A percentile compares a stretch with the other conserved stretches of the same genome.
phyloP scores from a whole-genome alignment of 1,140 invertebrate species.

The Neodiprion fabricii region DNA sequence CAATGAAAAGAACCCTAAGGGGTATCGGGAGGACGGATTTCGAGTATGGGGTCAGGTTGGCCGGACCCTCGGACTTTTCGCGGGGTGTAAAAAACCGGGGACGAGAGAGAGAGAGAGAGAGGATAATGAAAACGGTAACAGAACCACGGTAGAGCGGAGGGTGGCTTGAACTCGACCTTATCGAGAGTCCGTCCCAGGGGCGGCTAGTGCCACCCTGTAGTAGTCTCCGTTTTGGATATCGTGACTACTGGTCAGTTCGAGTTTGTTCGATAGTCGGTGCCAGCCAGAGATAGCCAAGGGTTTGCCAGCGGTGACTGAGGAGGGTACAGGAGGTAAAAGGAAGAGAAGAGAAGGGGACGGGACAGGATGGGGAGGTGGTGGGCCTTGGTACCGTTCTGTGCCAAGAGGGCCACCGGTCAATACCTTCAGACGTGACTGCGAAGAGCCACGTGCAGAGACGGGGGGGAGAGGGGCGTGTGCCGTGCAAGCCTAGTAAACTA shows the following conservation, averaged over 20 bases:
- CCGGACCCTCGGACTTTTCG: too few relatives aligned
- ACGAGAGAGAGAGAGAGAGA: constrained; percentile 16
- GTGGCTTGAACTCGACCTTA: too few relatives aligned
- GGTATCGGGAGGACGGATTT: too few relatives aligned
- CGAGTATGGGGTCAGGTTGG: too few relatives aligned
- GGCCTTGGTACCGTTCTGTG: constrained; percentile 60
- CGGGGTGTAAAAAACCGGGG: too few relatives aligned
- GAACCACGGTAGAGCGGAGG: too few relatives aligned
- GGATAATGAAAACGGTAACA: not conserved
- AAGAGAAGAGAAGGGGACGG: constrained; percentile 38
- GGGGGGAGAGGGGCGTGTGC: not conserved
- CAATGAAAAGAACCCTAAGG: too few relatives aligned
- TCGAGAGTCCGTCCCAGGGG: too few relatives aligned
- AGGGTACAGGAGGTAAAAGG: constrained; percentile 10
- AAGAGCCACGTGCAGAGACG: not conserved
- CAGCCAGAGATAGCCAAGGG: constrained; percentile 53
- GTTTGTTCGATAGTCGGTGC: constrained; percentile 64
- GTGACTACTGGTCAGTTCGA: constrained; percentile 65
- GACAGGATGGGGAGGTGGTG: constrained; percentile 36
- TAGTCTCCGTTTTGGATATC: constrained; percentile 44
- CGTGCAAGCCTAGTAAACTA: not conserved
- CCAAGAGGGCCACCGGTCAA: constrained; percentile 64
- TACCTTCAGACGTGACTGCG: constrained; percentile 50
- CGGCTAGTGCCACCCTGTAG: constrained; percentile 1
- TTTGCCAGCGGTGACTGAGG: constrained; percentile 20